phyloP scores from a whole-genome alignment of 2,797 vertebrate genomes.

The Myiothlypis coronata region DNA sequence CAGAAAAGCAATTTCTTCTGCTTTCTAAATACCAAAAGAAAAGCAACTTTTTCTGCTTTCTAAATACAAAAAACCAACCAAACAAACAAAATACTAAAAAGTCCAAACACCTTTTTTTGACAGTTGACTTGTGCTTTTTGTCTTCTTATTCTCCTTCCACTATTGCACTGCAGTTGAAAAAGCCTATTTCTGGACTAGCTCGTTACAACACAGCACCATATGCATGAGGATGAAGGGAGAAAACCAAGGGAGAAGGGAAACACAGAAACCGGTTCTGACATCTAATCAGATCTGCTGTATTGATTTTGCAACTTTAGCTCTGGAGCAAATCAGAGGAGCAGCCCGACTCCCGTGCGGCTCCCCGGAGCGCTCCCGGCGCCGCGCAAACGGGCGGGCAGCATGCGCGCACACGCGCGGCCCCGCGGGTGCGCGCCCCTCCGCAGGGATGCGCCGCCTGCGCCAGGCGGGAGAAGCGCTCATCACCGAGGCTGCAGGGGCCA shows the following conservation, averaged over 20 bases:
- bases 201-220: background rate
- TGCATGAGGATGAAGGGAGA: background rate
- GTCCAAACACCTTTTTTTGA: background rate
- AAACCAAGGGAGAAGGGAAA: constrained; percentile 28
- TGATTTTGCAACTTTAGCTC: constrained; percentile 59
- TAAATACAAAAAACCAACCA: background rate
- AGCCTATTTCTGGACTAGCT: background rate
- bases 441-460: background rate
- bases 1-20: background rate
- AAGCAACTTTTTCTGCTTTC: background rate
- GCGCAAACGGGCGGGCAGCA: background rate
- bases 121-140: background rate
- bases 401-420: background rate
- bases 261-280: constrained; percentile 60
- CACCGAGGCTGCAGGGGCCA: constrained; percentile 11
- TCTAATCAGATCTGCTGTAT: constrained; percentile 61
- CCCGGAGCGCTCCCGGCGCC: background rate
- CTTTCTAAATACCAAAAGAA: background rate
- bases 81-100: background rate
- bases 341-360: background rate
- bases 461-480: background rate
- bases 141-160: background rate
- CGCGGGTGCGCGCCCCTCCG: background rate
- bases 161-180: background rate
- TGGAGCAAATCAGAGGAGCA: constrained; percentile 46